Evolutionary conservation across 2,797 vertebrate species (phyloP).

Genomic region (Huso huso): DNA sequence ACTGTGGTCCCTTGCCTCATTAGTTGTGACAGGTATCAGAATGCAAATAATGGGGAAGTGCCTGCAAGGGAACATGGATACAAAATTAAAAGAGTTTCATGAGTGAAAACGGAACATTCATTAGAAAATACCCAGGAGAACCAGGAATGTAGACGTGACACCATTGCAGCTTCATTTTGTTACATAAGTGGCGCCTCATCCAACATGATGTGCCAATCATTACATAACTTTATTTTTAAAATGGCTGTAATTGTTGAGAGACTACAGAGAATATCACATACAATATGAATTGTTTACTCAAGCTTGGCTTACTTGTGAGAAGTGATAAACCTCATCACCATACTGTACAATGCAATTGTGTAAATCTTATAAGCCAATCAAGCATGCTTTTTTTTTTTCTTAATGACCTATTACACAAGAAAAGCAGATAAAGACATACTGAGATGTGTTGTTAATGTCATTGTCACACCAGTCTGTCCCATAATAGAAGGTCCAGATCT

Average conservation of each 20-base stretch:
- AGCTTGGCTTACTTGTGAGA: neutral
- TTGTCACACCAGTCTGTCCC: too few relatives aligned
- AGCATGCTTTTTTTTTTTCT: too few relatives aligned
- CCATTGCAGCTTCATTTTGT: slow-evolving; percentile 40
- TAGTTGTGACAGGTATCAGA: slow-evolving; percentile 68
- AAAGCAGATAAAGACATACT: too few relatives aligned
- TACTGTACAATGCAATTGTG: too few relatives aligned
- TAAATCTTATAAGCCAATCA: too few relatives aligned
- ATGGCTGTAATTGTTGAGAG: neutral
- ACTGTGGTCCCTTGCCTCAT: slow-evolving; percentile 61
- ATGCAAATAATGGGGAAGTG: slow-evolving; percentile 71
- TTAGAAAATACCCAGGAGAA: slow-evolving; percentile 51
- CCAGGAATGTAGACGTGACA: slow-evolving; percentile 36
- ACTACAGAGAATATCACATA: neutral
- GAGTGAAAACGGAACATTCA: slow-evolving; percentile 51
- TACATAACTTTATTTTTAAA: slow-evolving; percentile 16
- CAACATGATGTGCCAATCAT: slow-evolving; percentile 40
- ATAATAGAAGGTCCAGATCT: too few relatives aligned
- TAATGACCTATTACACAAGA: too few relatives aligned
- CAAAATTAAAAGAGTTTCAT: slow-evolving; percentile 25
- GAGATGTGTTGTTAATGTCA: too few relatives aligned
- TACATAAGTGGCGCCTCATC: slow-evolving; percentile 36
- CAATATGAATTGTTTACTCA: neutral
- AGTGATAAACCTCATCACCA: too few relatives aligned
- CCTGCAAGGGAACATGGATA: slow-evolving; percentile 47